These are phyloP conservation scores for Apomyelois bistriatella DNA, from an alignment of 2,888 invertebrate species.

Conservation along the genomic window DNA sequence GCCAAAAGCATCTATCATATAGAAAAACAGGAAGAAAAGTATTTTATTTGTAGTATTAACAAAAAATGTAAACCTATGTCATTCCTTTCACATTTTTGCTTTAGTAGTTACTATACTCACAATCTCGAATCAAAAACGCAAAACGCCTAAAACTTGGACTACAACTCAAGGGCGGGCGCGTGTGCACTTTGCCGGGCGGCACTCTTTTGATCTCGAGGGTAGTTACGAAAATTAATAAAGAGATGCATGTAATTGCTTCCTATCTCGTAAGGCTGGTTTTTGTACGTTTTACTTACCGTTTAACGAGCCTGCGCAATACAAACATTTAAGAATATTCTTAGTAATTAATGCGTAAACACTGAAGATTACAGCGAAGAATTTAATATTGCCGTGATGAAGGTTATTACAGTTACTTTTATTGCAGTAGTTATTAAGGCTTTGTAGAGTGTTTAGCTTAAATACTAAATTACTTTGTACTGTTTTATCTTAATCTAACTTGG, in stretches of 20 bases:
- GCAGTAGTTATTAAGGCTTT: neutral
- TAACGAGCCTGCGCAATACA: conserved; percentile 46
- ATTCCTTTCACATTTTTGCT: too few species aligned
- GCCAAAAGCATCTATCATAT: too few species aligned
- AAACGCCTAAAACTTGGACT: conserved; percentile 36
- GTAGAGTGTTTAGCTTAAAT: neutral
- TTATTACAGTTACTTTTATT: conserved; percentile 11
- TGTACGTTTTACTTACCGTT: conserved; percentile 37
- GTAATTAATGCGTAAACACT: conserved; percentile 31
- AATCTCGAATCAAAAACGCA: too few species aligned
- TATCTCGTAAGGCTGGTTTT: conserved; percentile 52
- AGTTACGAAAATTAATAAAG: conserved; percentile 79
- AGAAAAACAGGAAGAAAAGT: too few species aligned
- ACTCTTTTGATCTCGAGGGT: conserved; percentile 71
- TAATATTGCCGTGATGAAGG: conserved; percentile 20
- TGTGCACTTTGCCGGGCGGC: conserved; percentile 43
- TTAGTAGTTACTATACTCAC: too few species aligned
- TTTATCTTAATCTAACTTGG: too few species aligned
- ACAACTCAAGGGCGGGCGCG: conserved; percentile 36
- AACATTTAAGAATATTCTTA: conserved; percentile 42
- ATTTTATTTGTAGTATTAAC: too few species aligned
- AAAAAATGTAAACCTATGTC: too few species aligned
- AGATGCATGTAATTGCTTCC: conserved; percentile 76
- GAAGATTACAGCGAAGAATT: conserved; percentile 19
- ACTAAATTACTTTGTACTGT: too few species aligned